Percentiles rank a stretch among this genome's conserved stretches.
Conservation (phyloP, 2,113 vertebrate species). For the Hyperopisus bebe region DNA sequence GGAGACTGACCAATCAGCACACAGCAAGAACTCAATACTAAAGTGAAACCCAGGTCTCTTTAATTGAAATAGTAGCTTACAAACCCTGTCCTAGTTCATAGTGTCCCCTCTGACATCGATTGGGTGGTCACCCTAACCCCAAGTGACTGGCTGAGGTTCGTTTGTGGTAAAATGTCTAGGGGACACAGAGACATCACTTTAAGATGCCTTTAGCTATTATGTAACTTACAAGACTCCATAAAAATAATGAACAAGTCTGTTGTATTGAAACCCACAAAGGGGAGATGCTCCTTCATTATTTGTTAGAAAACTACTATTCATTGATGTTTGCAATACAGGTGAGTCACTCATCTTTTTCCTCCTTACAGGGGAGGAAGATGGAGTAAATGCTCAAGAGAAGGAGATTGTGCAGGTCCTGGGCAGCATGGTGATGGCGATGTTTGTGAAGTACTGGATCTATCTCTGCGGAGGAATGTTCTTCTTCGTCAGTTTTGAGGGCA, state of each 20-base stretch:
- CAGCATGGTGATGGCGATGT: constrained; percentile 83
- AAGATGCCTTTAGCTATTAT: neutral
- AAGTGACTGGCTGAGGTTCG: neutral
- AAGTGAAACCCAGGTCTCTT: no score
- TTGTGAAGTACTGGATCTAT: constrained; percentile 98
- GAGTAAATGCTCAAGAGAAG: constrained; percentile 61
- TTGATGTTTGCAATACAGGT: neutral
- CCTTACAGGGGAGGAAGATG: constrained; percentile 52
- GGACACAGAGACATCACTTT: neutral
- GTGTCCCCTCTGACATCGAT: no score
- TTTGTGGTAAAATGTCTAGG: neutral
- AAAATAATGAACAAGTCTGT: neutral
- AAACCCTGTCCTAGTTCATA: no score
- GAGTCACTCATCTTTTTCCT: neutral
- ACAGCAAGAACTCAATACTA: no score
- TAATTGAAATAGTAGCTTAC: no score
- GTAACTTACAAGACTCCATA: neutral
- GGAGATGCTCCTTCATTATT: neutral
- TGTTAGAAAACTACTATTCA: neutral
- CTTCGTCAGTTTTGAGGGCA: constrained; percentile 94
- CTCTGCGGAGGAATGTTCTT: constrained; percentile 98
- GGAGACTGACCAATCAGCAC: no score
- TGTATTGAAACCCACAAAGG: neutral
- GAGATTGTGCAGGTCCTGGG: constrained; percentile 89
- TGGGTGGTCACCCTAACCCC: no score